Base-by-base conservation (phyloP, 2,888 invertebrate species). In the Pilophorus perplexus region DNA sequence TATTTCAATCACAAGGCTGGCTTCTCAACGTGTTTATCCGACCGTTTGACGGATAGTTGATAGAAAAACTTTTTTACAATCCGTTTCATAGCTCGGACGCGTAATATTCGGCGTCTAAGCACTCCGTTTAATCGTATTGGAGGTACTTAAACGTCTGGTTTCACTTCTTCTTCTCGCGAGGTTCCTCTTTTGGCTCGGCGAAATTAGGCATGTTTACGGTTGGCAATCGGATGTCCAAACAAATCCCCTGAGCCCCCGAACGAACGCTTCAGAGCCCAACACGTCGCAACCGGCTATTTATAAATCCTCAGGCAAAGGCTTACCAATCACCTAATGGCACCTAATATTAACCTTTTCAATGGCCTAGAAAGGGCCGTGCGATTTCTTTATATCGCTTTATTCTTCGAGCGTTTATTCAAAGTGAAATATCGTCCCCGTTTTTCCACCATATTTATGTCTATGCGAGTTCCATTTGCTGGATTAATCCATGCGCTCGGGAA, bases 261-360 rank as follows among this genome's bases (percentile, higher is more conserved):
- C n/a, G 48, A 50, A 23, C 25, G 28, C 52, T 52, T 25, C 14
- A 14, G 28, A 28, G 28, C 28, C 28, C 52, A 27, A 27, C 28
- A 52, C 52, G 52, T 28, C 28, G 28, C 52, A n/a, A 3, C 28
- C 52, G 6, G 52, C 52, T 52, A 52, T 52, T 52, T 52, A 52
- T 52, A 52, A 52, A 52, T 52, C 52, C 52, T 52, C 52, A 52
- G 52, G 52, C 52, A 28, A 12, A 52, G 52, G 52, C 52, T 52
- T 52, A 52, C 52, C 52, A 52, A 52, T 52, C 52, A 52, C 25
- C 52, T 52, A 52, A 52, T 52, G 52, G 52, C 52, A 52, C 52
- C 52, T 52, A 52, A 52, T 52, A 52, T 52, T 52, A 52, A 52
- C 52, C 27, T 52, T 52, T 28, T 52, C 14, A 52, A 52, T 28